These are phyloP conservation scores for Aphrocallistes beatrix DNA, from an alignment of 37 sponge, comb jelly and placozoan genomes.

Conservation along the genomic window DNA sequence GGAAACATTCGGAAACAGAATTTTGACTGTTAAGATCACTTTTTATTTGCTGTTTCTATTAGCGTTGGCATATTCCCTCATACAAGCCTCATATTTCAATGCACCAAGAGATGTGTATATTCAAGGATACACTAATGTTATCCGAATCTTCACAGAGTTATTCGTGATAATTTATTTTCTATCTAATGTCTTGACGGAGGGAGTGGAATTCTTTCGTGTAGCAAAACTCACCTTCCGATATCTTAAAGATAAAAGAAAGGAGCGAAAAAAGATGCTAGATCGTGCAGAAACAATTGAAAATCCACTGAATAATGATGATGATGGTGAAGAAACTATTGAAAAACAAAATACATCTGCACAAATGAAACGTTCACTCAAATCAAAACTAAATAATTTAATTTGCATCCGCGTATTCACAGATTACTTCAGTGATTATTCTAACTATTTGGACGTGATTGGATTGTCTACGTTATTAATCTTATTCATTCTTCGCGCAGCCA, in stretches of 20 bases:
- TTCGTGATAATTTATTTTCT: background rate
- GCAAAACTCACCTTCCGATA: background rate
- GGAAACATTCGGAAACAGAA: background rate
- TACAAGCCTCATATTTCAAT: background rate
- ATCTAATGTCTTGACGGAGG: background rate
- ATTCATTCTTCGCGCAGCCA: background rate
- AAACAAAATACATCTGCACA: background rate
- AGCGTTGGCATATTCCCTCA: background rate
- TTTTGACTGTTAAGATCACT: background rate
- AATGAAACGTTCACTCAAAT: background rate
- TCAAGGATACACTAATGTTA: background rate
- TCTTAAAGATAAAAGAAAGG: background rate
- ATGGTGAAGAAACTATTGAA: background rate
- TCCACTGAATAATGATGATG: too few relatives aligned
- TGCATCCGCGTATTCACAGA: background rate
- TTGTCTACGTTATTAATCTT: background rate
- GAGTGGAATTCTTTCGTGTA: background rate
- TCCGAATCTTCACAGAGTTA: background rate
- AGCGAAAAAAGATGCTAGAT: background rate
- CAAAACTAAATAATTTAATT: background rate
- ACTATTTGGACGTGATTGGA: background rate
- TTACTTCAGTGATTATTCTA: background rate
- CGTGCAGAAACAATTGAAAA: too few relatives aligned
- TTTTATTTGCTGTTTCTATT: background rate
- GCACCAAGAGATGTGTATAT: background rate